Percentiles rank a stretch among this genome's conserved stretches.
phyloP scores from a whole-genome alignment of 2,797 vertebrate species.

The Micropoecilia bifurca region DNA sequence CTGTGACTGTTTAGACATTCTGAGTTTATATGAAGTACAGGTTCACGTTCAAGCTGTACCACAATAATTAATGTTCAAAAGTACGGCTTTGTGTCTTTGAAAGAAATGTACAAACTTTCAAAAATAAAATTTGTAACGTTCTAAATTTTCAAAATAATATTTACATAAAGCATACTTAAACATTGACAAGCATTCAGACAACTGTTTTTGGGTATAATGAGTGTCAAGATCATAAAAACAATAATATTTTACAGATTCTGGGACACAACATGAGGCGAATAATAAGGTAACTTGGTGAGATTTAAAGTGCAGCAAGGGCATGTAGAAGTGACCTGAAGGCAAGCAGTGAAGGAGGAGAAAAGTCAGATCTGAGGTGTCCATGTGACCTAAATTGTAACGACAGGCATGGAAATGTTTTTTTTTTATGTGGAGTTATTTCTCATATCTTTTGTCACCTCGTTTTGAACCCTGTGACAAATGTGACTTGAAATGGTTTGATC shows the following conservation, averaged over 20 bases:
- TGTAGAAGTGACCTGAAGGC: neutral
- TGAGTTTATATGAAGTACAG: neutral
- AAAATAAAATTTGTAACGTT: neutral
- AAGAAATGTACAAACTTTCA: neutral
- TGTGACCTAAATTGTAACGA: slow-evolving; percentile 1
- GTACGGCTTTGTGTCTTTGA: neutral
- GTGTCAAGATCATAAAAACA: neutral
- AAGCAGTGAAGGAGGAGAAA: neutral
- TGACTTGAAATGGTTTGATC: neutral
- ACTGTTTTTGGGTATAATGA: neutral
- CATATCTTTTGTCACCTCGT: neutral
- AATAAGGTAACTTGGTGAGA: neutral
- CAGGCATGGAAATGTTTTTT: neutral
- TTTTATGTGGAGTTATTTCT: neutral
- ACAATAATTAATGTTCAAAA: neutral
- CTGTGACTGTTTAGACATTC: neutral
- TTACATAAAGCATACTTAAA: neutral
- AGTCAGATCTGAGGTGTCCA: neutral
- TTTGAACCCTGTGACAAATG: slow-evolving; percentile 5
- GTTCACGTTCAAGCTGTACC: neutral
- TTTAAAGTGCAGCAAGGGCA: neutral
- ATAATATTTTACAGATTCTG: neutral
- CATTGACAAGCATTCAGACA: neutral
- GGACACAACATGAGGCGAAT: neutral
- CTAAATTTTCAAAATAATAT: neutral